Evolutionary conservation across 1,140 invertebrate genomes (phyloP).

Genomic region (Drosophila parabipectinata): DNA sequence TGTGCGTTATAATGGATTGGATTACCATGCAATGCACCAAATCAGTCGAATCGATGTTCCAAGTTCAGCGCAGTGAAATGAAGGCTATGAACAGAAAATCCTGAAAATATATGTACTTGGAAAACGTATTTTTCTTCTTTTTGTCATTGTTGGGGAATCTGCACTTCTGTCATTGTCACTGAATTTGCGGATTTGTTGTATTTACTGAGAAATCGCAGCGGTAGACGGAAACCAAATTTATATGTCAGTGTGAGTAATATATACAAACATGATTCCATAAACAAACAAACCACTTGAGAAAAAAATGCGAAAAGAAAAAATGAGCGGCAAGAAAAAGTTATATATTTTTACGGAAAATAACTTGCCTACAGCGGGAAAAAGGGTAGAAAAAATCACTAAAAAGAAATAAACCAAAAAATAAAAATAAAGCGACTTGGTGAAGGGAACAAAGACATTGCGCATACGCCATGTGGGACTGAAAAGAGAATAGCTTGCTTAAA

Average conservation of each 20-base stretch:
- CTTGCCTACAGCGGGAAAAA: conserved; percentile 46
- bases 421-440: conserved; percentile 12
- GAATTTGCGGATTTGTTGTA: not conserved
- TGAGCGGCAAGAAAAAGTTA: conserved; percentile 56
- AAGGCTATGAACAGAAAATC: no score
- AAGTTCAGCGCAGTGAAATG: no score
- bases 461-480: conserved; percentile 39
- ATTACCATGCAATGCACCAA: no score
- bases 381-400: conserved; percentile 20
- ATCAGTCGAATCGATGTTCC: no score
- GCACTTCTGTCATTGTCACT: conserved; percentile 16
- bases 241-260: conserved; percentile 7
- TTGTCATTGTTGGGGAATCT: conserved; percentile 7
- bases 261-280: conserved; percentile 51
- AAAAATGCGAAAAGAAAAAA: conserved; percentile 11
- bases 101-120: no score
- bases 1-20: no score
- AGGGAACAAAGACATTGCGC: conserved; percentile 49
- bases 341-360: conserved; percentile 72
- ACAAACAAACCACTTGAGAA: conserved; percentile 66
- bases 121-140: not conserved
- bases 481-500: conserved; percentile 19
- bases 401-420: conserved; percentile 4
- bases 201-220: conserved; percentile 46
- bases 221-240: conserved; percentile 41